phyloP scores from a whole-genome alignment of 2,888 invertebrate species.

The Lasioglossum morio region DNA sequence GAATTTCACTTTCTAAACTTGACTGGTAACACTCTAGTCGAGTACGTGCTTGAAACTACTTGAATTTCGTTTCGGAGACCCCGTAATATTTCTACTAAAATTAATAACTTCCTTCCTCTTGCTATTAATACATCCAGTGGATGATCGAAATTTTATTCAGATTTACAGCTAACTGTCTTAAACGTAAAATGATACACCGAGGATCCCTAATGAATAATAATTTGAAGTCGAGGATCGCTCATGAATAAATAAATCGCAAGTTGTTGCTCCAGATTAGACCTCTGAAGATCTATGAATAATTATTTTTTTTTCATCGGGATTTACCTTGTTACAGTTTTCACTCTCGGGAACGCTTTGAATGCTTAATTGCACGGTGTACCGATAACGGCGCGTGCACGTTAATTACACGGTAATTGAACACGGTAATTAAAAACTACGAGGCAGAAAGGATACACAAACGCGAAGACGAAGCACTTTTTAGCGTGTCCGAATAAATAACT shows the following conservation, averaged over 20 bases:
- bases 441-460: neutral
- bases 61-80: neutral
- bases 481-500: neutral
- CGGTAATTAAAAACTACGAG: neutral
- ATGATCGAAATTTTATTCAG: too few species aligned
- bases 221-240: neutral
- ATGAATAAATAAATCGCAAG: neutral
- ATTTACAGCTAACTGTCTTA: too few species aligned
- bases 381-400: neutral
- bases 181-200: too few species aligned
- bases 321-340: conserved; percentile 4
- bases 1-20: neutral
- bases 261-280: neutral
- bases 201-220: neutral
- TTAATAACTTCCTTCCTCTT: neutral
- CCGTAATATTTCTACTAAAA: neutral
- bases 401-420: conserved; percentile 7
- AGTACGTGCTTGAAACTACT: neutral
- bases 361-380: neutral
- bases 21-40: neutral
- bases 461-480: neutral
- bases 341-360: neutral
- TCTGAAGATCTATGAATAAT: neutral
- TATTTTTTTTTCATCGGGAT: neutral
- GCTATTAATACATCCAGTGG: neutral